Conservation (phyloP, 2,797 vertebrate species). For the Steatocranus sp. region DNA sequence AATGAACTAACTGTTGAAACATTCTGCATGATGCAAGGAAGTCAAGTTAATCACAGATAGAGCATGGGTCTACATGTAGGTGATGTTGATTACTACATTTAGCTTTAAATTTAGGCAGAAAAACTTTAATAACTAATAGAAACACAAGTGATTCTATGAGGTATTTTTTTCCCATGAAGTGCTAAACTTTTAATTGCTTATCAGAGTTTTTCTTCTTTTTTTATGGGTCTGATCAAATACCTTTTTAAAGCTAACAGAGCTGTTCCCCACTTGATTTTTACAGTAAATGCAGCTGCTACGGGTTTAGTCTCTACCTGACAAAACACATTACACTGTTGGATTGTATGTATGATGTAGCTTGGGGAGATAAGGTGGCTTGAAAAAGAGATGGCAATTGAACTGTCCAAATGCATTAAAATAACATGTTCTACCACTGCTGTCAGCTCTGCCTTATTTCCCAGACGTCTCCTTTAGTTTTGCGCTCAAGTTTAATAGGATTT, state of each 20-base stretch:
- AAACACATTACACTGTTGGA: conserved; percentile 8
- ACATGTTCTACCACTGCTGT: conserved; percentile 28
- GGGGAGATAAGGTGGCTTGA: neutral
- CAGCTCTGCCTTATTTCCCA: conserved; percentile 43
- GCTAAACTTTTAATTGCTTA: neutral
- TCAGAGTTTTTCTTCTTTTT: neutral
- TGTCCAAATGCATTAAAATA: conserved; percentile 50
- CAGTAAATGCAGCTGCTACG: neutral
- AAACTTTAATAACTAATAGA: neutral
- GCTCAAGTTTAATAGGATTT: conserved; percentile 28
- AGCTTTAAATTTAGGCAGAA: neutral
- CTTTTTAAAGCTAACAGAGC: neutral
- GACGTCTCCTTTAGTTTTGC: conserved; percentile 15
- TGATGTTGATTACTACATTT: neutral
- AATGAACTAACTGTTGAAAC: neutral
- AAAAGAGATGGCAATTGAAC: conserved; percentile 33
- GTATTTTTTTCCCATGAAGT: neutral
- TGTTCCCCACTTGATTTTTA: neutral
- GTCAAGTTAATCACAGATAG: neutral
- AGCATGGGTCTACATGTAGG: neutral
- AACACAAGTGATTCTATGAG: neutral
- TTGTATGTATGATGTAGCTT: neutral
- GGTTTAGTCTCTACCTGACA: conserved; percentile 26
- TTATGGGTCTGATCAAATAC: neutral
- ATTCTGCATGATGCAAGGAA: neutral